Evolutionary conservation across 2,888 invertebrate species (phyloP).

Genomic region (Spodoptera exigua): DNA sequence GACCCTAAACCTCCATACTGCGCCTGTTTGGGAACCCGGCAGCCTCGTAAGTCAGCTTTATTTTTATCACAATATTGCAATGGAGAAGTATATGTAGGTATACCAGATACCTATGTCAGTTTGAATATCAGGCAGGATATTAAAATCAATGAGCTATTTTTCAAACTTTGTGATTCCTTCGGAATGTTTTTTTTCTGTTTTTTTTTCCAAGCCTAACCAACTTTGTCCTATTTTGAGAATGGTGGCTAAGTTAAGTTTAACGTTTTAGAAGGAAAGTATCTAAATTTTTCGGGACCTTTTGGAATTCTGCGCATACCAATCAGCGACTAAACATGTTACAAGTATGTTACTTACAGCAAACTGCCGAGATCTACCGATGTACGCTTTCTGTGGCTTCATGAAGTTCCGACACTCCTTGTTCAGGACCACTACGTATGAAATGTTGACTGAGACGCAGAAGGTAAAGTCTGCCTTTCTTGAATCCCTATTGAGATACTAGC

Average conservation of each 20-base stretch:
- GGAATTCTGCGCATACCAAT: too few relatives aligned
- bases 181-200: too few relatives aligned
- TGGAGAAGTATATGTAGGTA: neutral
- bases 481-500: too few relatives aligned
- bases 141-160: neutral
- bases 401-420: slow-evolving; percentile 89
- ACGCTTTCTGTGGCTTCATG: slow-evolving; percentile 91
- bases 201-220: too few relatives aligned
- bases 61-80: neutral
- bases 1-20: slow-evolving; percentile 68
- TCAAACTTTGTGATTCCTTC: too few relatives aligned
- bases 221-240: too few relatives aligned
- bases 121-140: too few relatives aligned
- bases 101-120: too few relatives aligned
- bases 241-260: too few relatives aligned
- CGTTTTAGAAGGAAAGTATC: too few relatives aligned
- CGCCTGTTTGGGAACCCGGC: slow-evolving; percentile 71
- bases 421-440: slow-evolving; percentile 89
- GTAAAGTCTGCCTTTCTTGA: slow-evolving; percentile 58
- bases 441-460: slow-evolving; percentile 90
- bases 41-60: slow-evolving; percentile 63
- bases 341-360: slow-evolving; percentile 71
- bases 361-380: slow-evolving; percentile 88
- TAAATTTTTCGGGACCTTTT: too few relatives aligned
- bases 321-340: too few relatives aligned